phyloP scores from a whole-genome alignment of 1,140 invertebrate genomes.

The Tetramorium simillimum region DNA sequence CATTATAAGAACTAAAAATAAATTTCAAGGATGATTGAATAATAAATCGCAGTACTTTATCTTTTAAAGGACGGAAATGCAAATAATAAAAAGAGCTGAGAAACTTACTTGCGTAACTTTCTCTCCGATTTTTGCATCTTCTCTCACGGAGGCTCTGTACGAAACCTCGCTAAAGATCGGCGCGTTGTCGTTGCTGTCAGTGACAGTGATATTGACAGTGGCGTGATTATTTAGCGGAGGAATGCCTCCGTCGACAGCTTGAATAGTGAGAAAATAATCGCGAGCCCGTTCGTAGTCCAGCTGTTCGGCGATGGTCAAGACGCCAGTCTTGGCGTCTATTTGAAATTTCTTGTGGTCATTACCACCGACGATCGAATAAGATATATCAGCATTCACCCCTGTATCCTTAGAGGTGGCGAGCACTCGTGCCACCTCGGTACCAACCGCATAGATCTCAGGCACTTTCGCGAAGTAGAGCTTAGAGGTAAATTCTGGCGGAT shows the following conservation, averaged over 20 bases:
- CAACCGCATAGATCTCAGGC: conserved; percentile 90
- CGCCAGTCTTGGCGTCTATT: conserved; percentile 90
- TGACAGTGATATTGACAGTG: conserved; percentile 94
- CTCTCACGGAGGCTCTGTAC: conserved; percentile 92
- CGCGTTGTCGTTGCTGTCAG: conserved; percentile 96
- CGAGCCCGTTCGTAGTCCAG: conserved; percentile 94
- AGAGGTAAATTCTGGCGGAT: conserved; percentile 95
- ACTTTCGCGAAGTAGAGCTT: conserved; percentile 91
- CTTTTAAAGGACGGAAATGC: not conserved
- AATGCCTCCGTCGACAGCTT: conserved; percentile 94
- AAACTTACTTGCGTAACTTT: conserved; percentile 88
- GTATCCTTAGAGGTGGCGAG: conserved; percentile 96
- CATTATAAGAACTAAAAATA: not conserved
- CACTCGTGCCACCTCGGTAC: conserved; percentile 92
- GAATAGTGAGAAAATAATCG: conserved; percentile 95
- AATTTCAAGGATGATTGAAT: not conserved
- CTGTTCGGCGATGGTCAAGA: conserved; percentile 91
- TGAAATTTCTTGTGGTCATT: conserved; percentile 95
- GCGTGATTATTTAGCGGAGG: conserved; percentile 95
- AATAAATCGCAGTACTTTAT: not conserved
- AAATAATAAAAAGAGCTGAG: not conserved
- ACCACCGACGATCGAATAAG: conserved; percentile 95
- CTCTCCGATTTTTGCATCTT: conserved; percentile 91
- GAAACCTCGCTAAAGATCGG: conserved; percentile 93
- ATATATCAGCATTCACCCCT: conserved; percentile 96